Evolutionary conservation across 2,888 invertebrate species (phyloP).

Genomic region (Ashinkailepas kermadecensis): DNA sequence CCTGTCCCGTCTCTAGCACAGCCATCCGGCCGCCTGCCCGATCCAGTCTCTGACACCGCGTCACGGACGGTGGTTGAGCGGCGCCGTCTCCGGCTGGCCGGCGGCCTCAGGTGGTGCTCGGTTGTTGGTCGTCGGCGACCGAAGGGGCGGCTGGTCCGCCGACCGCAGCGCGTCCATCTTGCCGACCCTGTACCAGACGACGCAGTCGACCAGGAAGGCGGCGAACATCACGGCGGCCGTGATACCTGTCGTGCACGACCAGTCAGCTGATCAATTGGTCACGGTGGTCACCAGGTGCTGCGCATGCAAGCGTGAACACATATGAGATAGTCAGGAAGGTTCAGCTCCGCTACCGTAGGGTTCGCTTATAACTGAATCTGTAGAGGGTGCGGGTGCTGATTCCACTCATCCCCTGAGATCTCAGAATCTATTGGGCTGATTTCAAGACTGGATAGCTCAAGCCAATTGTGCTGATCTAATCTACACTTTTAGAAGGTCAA

Average conservation of each 20-base stretch:
- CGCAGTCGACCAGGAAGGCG: conserved; percentile 78
- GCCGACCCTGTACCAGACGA: conserved; percentile 76
- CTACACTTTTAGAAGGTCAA: too few species aligned
- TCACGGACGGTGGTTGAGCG: not conserved
- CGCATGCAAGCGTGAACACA: too few species aligned
- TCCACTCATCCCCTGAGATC: too few species aligned
- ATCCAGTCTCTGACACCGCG: not conserved
- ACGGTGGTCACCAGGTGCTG: not conserved
- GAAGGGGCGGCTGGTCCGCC: not conserved
- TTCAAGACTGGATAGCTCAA: too few species aligned
- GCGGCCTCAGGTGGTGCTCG: not conserved
- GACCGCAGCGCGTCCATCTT: not conserved
- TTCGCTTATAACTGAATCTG: too few species aligned
- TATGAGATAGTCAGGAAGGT: too few species aligned
- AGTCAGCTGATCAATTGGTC: not conserved
- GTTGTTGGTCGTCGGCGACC: not conserved
- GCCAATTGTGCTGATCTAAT: too few species aligned
- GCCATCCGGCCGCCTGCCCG: too few species aligned
- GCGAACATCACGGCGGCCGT: conserved; percentile 76
- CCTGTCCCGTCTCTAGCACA: too few species aligned
- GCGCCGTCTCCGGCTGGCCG: not conserved
- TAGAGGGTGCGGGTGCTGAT: too few species aligned
- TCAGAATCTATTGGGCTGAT: too few species aligned
- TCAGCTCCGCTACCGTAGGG: too few species aligned
- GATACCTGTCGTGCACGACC: conserved; percentile 55